Base-by-base conservation (phyloP, 2,888 invertebrate species). In the Aricia artaxerxes region DNA sequence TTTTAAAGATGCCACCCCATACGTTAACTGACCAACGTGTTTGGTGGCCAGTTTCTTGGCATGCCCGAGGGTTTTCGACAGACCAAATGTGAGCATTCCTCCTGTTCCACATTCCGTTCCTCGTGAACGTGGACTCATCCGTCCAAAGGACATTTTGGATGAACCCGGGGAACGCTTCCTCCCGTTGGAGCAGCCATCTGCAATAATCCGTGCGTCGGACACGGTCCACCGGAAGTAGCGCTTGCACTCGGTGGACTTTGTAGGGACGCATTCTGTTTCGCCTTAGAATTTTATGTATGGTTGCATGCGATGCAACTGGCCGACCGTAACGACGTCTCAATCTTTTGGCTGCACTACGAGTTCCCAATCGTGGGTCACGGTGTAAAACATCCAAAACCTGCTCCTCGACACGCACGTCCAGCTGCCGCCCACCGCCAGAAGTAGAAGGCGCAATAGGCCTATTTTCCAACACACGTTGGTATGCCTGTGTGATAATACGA, bases 41-140 rank as follows among this genome's bases (percentile, higher is more conserved):
- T 49, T 79, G 77, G 16, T 79, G 75, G 16, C 76, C 72, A 53
- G 79, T 78, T 49, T 81, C 77, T 38, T 64, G 78, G n/a, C 16
- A n/a, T 0, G 38, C 40, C 13, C 77, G 64, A 24, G 82, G 80
- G 73, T 82, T 82, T 1, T 35, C 53, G 0, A 16, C 60, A 1
- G 61, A 9, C 80, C 80, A 82, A 24, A 76, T n/a, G 9, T 79
- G 80, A 6, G 75, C 4, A 61, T 82, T 81, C 49, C 73, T 57
- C 57, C 80, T n/a, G 53, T 82, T 82, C 79, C 80, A 81, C 11
- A 81, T 49, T 13, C 81, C 80, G 49, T 81, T 82, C 16, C 81
- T 77, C 1, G 81, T 82, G 16, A 81, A 82, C 1, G 79, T 82
- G 9, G 77, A 77, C 60, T 81, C 82, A 31, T 82, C 80, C 2